Base-by-base conservation (phyloP, 2,113 vertebrate genomes). In the Turnix velox region DNA sequence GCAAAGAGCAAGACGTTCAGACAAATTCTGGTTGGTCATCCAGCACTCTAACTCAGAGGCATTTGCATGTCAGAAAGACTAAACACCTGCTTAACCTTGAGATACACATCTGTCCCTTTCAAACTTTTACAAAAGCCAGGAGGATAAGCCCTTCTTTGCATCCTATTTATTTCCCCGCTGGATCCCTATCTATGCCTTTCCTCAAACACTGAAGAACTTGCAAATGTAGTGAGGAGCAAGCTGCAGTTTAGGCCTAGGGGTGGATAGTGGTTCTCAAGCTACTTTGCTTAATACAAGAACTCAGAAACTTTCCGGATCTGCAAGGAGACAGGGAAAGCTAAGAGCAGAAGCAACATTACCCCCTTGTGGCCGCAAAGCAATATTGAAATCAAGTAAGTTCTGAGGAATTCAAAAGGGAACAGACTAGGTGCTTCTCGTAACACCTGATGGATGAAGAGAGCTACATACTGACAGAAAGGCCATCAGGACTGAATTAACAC, bases 341-440 rank as follows among this genome's bases (percentile, higher is more conserved):
- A 27, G 58, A 96, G 30, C n/a, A 89, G 54, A 92, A 89, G 82
- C 96, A 96, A 96, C 84, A 92, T 80, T 95, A 92, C 96, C 96
- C 89, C 62, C 94, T 95, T 89, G 95, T 93, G 96, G 95, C 54
- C 63, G 84, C 49, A 87, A 91, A 72, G 81, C 58, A 69, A 80
- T 25, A 85, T 1, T n/a, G 51, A 94, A 84, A 63, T 10, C 2
- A 43, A 58, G 24, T 24, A 28, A 68, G 13, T 24, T 27, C 57
- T 28, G 17, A 84, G 40, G 84, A 71, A 85, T 51, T 74, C 54
- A 24, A 52, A 75, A 10, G 25, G 9, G 23, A 90, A 48, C 22
- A 77, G 35, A 74, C 4, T 1, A 57, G 16, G 12, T 2, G 4
- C 18, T 82, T 51, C 43, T 72, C n/a, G 46, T 31, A 28, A 7